phyloP scores from a whole-genome alignment of 1,140 invertebrate genomes.

The Drosophila jambulina region DNA sequence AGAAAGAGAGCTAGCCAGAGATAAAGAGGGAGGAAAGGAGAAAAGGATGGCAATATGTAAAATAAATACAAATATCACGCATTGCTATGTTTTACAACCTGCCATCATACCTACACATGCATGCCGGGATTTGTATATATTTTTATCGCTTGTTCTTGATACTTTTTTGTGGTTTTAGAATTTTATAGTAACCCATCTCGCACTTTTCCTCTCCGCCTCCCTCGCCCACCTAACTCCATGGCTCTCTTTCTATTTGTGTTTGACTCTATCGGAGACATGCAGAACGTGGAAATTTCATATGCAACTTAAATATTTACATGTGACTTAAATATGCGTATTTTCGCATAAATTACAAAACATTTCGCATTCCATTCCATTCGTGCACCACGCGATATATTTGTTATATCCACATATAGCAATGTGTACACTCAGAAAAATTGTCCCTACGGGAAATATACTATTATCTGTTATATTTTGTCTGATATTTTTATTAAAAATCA shows the following conservation, averaged over 20 bases:
- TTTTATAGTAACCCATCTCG: constrained; percentile 59
- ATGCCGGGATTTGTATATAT: constrained; percentile 45
- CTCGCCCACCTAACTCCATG: neutral
- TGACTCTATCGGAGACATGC: constrained; percentile 70
- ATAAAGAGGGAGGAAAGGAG: neutral
- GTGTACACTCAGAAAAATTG: neutral
- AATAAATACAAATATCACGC: constrained; percentile 72
- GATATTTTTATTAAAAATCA: neutral
- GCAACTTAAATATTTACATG: constrained; percentile 81
- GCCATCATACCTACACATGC: constrained; percentile 48
- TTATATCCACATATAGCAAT: constrained; percentile 18
- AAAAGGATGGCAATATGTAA: constrained; percentile 29
- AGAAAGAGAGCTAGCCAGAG: neutral
- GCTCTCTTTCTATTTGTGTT: constrained; percentile 21
- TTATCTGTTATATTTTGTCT: neutral
- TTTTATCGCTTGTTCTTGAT: constrained; percentile 57
- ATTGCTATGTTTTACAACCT: constrained; percentile 73
- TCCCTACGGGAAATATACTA: neutral
- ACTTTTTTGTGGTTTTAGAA: constrained; percentile 71
- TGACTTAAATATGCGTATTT: constrained; percentile 78
- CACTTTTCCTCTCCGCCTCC: neutral
- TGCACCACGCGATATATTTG: constrained; percentile 63
- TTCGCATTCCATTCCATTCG: constrained; percentile 60
- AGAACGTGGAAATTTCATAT: constrained; percentile 73
- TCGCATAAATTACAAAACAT: constrained; percentile 79